These are phyloP conservation scores for Proales similis DNA, from an alignment of 1,140 invertebrate genomes.

Conservation along the genomic window DNA sequence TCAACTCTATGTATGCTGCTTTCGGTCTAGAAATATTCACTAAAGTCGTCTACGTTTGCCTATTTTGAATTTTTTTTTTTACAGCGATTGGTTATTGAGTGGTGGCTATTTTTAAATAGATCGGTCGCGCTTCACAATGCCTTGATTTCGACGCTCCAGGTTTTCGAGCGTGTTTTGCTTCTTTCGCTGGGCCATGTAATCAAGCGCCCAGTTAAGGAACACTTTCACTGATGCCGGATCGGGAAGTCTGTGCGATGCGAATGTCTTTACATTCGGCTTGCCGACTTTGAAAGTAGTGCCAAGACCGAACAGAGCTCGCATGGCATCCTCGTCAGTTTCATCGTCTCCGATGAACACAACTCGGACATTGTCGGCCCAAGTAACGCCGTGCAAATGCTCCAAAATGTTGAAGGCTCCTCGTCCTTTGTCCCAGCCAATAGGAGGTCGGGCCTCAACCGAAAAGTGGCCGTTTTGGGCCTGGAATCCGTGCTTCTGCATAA, in stretches of 20 bases:
- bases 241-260: slow-evolving; percentile 22
- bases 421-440: slow-evolving; percentile 82
- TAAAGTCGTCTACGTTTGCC: no score
- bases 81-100: no score
- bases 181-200: slow-evolving; percentile 14
- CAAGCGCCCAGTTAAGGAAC: slow-evolving; percentile 32
- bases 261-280: slow-evolving; percentile 34
- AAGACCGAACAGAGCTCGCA: slow-evolving; percentile 69
- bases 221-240: slow-evolving; percentile 14
- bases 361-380: slow-evolving; percentile 79
- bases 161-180: not conserved
- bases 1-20: no score
- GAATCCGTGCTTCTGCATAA: slow-evolving; percentile 28
- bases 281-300: slow-evolving; percentile 74
- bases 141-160: slow-evolving; percentile 6
- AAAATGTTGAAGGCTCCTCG: slow-evolving; percentile 80
- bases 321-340: slow-evolving; percentile 79
- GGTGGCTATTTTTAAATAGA: no score
- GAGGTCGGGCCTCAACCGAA: slow-evolving; percentile 75
- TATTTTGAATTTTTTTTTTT: no score
- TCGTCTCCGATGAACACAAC: slow-evolving; percentile 85
- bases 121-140: no score
- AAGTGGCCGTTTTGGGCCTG: slow-evolving; percentile 60
- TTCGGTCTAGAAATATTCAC: no score
- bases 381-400: slow-evolving; percentile 75